These are phyloP conservation scores for Falco peregrinus DNA, from an alignment of 2,797 vertebrate species.

Conservation along the genomic window DNA sequence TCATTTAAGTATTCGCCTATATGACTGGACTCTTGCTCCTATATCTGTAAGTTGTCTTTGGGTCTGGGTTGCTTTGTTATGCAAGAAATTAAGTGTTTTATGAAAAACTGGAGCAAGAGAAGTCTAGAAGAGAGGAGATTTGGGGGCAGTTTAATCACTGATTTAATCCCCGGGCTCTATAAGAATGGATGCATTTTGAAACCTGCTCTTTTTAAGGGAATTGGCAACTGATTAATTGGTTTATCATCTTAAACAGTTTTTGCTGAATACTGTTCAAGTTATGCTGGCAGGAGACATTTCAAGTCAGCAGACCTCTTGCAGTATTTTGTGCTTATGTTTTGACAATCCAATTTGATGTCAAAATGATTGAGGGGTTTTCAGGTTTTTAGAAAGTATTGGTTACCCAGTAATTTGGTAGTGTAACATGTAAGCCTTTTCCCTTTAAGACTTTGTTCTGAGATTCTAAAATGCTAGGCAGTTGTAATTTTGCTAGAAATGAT, in stretches of 20 bases:
- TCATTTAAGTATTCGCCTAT: neutral
- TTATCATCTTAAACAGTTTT: neutral
- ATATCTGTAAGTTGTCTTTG: neutral
- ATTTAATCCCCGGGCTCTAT: neutral
- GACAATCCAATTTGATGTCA: neutral
- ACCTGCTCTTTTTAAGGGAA: neutral
- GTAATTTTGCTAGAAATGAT: constrained; percentile 11
- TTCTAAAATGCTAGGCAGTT: neutral
- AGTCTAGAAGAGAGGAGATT: neutral
- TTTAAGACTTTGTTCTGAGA: neutral
- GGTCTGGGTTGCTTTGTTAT: neutral
- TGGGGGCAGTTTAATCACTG: neutral
- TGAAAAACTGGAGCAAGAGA: neutral
- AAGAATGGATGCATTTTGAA: neutral
- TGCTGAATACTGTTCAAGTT: neutral
- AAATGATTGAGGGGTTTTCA: neutral
- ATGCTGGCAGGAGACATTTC: neutral
- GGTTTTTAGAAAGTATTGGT: neutral
- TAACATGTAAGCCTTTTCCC: neutral
- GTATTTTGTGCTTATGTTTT: neutral
- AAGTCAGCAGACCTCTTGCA: neutral
- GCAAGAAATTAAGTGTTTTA: neutral
- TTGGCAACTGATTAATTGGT: neutral
- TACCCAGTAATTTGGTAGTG: neutral
- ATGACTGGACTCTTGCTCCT: neutral